These are phyloP conservation scores for Indri indri DNA, from an alignment of 2,113 vertebrate genomes.

Conservation along the genomic window DNA sequence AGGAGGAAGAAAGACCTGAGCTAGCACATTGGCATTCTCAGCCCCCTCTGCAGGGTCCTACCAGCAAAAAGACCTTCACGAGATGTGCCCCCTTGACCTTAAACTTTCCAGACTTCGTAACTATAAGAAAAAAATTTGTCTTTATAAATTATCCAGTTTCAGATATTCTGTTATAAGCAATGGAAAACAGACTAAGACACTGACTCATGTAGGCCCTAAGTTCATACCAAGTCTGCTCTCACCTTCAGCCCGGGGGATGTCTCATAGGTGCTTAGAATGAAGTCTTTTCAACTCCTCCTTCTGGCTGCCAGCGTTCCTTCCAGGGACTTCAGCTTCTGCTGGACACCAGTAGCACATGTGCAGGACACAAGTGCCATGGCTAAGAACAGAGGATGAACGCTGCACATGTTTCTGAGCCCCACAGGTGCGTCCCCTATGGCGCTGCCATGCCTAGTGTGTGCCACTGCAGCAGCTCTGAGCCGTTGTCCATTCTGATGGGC, in stretches of 20 bases:
- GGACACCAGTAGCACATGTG: too few relatives aligned
- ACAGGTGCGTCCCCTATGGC: not conserved
- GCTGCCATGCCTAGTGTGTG: too few relatives aligned
- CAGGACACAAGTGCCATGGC: not conserved
- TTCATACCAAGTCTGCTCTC: not conserved
- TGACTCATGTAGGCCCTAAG: not conserved
- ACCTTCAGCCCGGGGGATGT: not conserved
- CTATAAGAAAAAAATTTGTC: not conserved
- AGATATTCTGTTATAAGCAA: not conserved
- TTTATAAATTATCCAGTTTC: not conserved
- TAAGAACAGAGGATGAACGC: not conserved
- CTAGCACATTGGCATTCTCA: not conserved
- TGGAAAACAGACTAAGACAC: not conserved
- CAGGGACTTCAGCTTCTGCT: not conserved
- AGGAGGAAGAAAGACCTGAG: not conserved
- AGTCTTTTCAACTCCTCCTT: not conserved
- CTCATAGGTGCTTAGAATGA: not conserved
- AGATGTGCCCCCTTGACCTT: not conserved
- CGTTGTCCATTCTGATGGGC: not conserved
- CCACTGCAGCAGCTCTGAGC: not conserved
- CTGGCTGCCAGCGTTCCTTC: not conserved
- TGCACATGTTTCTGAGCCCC: not conserved
- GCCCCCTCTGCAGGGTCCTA: not conserved
- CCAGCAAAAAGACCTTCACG: not conserved
- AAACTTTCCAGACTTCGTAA: not conserved